Conservation (phyloP, 2,113 vertebrate species). For the Isichthys henryi region DNA sequence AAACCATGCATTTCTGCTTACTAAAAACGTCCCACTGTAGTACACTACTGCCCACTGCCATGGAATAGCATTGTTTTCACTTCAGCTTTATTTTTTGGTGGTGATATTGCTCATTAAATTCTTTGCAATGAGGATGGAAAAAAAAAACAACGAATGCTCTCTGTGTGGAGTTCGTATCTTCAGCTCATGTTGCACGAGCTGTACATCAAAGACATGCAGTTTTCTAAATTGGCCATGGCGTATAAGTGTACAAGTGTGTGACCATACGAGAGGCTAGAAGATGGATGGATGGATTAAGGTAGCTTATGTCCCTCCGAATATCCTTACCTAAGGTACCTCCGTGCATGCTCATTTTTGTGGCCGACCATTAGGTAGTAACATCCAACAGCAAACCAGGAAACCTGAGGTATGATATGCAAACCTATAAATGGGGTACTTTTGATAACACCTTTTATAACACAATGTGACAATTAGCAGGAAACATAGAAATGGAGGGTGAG, state of each 20-base stretch:
- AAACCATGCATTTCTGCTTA: conserved; percentile 7
- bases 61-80: background rate
- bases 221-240: background rate
- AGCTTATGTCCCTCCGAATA: background rate
- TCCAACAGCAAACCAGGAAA: conserved; percentile 98
- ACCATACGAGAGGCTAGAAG: background rate
- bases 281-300: background rate
- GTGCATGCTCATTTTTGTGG: conserved; percentile 93
- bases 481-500: background rate
- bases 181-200: background rate
- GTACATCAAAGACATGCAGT: background rate
- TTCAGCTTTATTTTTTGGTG: background rate
- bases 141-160: background rate
- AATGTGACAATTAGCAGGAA: background rate
- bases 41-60: background rate
- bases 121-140: background rate
- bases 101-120: background rate
- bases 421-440: background rate
- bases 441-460: background rate
- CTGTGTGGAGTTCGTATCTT: background rate
- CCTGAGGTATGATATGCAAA: conserved; percentile 55
- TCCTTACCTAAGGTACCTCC: conserved; percentile 87
- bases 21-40: background rate
- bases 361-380: conserved; percentile 99
- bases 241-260: background rate